Percentiles rank a stretch among this genome's conserved stretches.
Evolutionary conservation across 2,888 invertebrate genomes (phyloP).

Genomic region (Pseudolycoriella hygida): DNA sequence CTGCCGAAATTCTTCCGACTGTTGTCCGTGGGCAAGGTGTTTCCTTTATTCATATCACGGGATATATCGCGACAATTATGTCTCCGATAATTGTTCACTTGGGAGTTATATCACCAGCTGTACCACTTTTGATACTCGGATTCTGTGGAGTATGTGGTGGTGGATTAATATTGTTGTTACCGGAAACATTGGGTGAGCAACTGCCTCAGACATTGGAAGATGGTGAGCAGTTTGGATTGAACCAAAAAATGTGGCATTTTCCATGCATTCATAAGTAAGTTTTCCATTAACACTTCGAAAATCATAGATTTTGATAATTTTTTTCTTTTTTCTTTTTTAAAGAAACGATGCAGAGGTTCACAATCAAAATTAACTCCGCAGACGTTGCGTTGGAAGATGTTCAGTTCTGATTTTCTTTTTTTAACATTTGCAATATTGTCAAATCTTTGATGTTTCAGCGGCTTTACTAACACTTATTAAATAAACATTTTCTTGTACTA

Average conservation of each 20-base stretch:
- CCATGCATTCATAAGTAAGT: constrained; percentile 39
- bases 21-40: constrained; percentile 35
- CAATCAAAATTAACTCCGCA: too few relatives aligned
- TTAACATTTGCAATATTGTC: too few relatives aligned
- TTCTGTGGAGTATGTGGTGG: constrained; percentile 58
- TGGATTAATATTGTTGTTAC: constrained; percentile 53
- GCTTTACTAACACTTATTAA: too few relatives aligned
- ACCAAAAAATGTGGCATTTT: constrained; percentile 66
- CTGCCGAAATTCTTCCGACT: too few relatives aligned
- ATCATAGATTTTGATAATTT: too few relatives aligned
- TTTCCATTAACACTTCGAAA: too few relatives aligned
- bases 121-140: constrained; percentile 66
- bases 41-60: constrained; percentile 73
- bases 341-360: too few relatives aligned
- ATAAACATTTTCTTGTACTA: too few relatives aligned
- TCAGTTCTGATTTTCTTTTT: too few relatives aligned
- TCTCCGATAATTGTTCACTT: constrained; percentile 74
- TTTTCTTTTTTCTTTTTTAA: too few relatives aligned
- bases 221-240: constrained; percentile 67
- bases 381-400: too few relatives aligned
- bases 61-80: constrained; percentile 65
- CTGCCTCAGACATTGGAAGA: constrained; percentile 72
- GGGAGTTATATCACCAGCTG: constrained; percentile 46
- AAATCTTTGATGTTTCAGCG: too few relatives aligned
- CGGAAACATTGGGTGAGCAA: constrained; percentile 72